Conservation (phyloP, 2,888 invertebrate genomes). For the Apotomis turbidana region DNA sequence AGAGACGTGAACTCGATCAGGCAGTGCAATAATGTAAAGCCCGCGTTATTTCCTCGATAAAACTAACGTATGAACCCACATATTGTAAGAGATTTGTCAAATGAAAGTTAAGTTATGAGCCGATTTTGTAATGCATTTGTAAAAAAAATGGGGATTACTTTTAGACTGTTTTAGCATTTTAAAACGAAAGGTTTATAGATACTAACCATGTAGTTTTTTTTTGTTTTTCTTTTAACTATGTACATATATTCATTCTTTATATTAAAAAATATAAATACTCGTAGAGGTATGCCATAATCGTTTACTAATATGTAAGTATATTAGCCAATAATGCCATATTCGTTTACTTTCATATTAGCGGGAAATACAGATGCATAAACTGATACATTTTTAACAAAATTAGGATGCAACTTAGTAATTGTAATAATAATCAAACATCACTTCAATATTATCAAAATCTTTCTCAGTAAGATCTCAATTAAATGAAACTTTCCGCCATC, state of each 20-base stretch:
- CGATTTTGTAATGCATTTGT: conserved; percentile 16
- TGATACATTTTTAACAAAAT: too few relatives aligned
- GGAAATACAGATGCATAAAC: too few relatives aligned
- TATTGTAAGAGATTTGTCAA: conserved; percentile 39
- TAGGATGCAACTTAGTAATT: not conserved
- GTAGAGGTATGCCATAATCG: too few relatives aligned
- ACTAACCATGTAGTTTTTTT: too few relatives aligned
- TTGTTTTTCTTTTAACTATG: too few relatives aligned
- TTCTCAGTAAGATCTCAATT: not conserved
- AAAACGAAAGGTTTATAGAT: too few relatives aligned
- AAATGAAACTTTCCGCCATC: conserved; percentile 7
- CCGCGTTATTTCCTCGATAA: conserved; percentile 65
- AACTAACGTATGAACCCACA: conserved; percentile 54
- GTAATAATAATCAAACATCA: not conserved
- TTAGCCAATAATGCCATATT: too few relatives aligned
- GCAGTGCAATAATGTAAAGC: conserved; percentile 72
- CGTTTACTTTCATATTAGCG: too few relatives aligned
- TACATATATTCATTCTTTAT: too few relatives aligned
- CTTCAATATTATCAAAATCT: not conserved
- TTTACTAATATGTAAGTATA: too few relatives aligned
- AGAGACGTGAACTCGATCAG: conserved; percentile 78
- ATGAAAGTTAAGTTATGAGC: conserved; percentile 22
- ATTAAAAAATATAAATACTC: too few relatives aligned
- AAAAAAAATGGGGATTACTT: not conserved
- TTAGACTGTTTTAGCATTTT: too few relatives aligned